A percentile compares a stretch with the other conserved stretches of the same genome.
Conservation (phyloP, 2,888 invertebrate genomes). For the Mythimna lalbum region DNA sequence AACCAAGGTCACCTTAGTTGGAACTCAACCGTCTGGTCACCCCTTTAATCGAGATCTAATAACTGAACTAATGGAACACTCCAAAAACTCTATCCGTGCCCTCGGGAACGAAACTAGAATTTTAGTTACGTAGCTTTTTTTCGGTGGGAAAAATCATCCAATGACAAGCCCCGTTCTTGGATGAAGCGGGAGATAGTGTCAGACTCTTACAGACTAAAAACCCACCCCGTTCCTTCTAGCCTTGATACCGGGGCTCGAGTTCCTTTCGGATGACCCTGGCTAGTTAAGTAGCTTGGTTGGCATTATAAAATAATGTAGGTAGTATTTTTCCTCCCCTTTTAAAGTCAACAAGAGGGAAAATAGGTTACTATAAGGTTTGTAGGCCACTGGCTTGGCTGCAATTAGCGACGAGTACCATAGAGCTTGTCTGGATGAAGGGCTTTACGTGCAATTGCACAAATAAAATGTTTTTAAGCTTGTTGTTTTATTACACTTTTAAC, state of each 20-base stretch:
- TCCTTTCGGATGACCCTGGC: no score
- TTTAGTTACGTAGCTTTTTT: not conserved
- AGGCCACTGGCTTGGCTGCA: slow-evolving; percentile 46
- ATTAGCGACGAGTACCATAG: slow-evolving; percentile 53
- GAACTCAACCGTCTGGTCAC: no score
- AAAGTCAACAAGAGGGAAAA: slow-evolving; percentile 40
- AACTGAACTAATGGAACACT: no score
- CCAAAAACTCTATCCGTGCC: not conserved
- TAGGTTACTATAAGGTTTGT: slow-evolving; percentile 51
- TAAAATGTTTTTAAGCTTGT: slow-evolving; percentile 29
- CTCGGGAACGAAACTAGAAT: not conserved
- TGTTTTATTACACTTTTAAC: slow-evolving; percentile 3
- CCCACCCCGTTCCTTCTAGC: no score
- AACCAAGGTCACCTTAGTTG: no score
- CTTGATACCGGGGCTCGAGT: no score
- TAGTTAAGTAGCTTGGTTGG: not conserved
- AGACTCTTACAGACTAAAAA: no score
- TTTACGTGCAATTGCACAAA: slow-evolving; percentile 42
- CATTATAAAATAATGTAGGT: slow-evolving; percentile 4
- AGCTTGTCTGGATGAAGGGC: slow-evolving; percentile 41
- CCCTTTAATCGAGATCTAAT: not conserved
- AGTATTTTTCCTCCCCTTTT: slow-evolving; percentile 7
- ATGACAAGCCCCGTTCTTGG: no score
- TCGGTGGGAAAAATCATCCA: no score
- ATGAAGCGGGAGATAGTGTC: no score